Conservation (phyloP, 2,797 vertebrate species). For the Anableps anableps region DNA sequence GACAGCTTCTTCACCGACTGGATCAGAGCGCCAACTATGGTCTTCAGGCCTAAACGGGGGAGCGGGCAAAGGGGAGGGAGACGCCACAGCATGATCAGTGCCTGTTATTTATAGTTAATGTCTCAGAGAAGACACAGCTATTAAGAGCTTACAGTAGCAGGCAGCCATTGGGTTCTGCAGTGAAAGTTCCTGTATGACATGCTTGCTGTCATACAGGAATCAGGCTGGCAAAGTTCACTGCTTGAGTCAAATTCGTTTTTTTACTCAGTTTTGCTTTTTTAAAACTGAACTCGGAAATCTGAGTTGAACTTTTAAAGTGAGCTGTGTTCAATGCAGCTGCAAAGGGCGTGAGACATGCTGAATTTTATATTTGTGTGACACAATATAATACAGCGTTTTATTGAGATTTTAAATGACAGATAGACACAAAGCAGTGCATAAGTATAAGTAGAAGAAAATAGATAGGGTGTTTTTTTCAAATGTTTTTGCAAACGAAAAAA, state of each 20-base stretch:
- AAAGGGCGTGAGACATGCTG: neutral
- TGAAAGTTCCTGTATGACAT: constrained; percentile 54
- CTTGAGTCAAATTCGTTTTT: neutral
- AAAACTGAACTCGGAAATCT: neutral
- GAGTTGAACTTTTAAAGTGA: neutral
- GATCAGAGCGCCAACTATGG: constrained; percentile 96
- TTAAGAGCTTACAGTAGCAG: constrained; percentile 49
- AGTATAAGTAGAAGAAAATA: neutral
- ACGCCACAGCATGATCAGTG: constrained; percentile 43
- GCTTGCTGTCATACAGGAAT: constrained; percentile 55
- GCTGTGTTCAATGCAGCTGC: constrained; percentile 19
- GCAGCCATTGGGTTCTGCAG: constrained; percentile 53
- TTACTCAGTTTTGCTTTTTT: neutral
- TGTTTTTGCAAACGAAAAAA: too few relatives aligned
- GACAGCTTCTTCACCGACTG: constrained; percentile 99
- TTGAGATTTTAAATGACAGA: neutral
- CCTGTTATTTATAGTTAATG: constrained; percentile 37
- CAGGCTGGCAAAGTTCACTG: constrained; percentile 36
- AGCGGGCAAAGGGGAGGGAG: constrained; percentile 26
- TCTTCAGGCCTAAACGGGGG: constrained; percentile 88
- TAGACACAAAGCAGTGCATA: neutral
- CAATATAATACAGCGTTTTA: neutral
- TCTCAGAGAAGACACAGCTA: constrained; percentile 45
- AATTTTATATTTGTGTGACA: neutral
- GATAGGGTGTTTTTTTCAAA: too few relatives aligned